These are phyloP conservation scores for Cacatua alba DNA, from an alignment of 2,113 vertebrate genomes.

Conservation along the genomic window DNA sequence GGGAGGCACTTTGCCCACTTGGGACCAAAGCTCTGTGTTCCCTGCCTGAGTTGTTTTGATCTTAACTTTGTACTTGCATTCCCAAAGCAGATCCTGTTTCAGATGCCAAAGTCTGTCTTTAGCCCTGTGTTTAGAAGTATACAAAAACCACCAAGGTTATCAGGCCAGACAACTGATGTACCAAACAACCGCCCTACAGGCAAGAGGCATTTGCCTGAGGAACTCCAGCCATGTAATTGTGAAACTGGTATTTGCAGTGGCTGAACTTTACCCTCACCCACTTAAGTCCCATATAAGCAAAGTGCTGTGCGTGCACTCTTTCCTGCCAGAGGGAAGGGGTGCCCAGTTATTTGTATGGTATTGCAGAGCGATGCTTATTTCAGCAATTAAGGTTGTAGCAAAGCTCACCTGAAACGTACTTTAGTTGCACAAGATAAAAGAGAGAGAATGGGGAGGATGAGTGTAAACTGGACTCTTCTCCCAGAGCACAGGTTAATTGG, in stretches of 20 bases:
- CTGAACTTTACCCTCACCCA: background rate
- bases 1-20: background rate
- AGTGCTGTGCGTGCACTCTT: background rate
- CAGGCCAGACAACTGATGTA: background rate
- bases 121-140: background rate
- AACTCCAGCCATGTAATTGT: background rate
- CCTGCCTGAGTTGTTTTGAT: background rate
- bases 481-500: background rate
- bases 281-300: background rate
- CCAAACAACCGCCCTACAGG: background rate
- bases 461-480: background rate
- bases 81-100: background rate
- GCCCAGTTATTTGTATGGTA: background rate
- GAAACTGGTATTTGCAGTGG: background rate
- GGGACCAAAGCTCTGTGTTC: too few relatives aligned
- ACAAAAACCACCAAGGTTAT: background rate
- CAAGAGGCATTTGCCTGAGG: too few relatives aligned
- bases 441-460: background rate
- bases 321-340: background rate
- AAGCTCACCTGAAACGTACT: background rate
- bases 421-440: background rate
- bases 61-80: background rate
- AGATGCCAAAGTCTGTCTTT: background rate
- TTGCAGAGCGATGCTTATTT: background rate
- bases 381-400: background rate